These are phyloP conservation scores for Bombus polaris DNA, from an alignment of 1,140 invertebrate genomes.

Conservation along the genomic window DNA sequence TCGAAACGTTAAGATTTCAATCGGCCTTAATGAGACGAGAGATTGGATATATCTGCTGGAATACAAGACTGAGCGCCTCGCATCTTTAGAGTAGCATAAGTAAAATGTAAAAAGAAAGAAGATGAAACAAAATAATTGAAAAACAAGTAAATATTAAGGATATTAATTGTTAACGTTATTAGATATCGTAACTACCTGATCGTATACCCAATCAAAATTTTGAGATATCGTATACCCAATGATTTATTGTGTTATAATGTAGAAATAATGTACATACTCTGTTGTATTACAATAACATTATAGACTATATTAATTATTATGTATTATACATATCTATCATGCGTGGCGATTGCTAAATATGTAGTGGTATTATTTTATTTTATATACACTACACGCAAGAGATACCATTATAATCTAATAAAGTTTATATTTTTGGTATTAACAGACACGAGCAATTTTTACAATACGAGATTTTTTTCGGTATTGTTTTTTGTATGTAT, in stretches of 20 bases:
- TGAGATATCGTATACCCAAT: slow-evolving; percentile 51
- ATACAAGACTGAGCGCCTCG: slow-evolving; percentile 77
- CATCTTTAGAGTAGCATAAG: slow-evolving; percentile 62
- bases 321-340: slow-evolving; percentile 67
- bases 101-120: slow-evolving; percentile 33
- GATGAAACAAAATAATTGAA: slow-evolving; percentile 6
- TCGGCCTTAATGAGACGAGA: slow-evolving; percentile 50
- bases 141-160: slow-evolving; percentile 50
- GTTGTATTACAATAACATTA: slow-evolving; percentile 72
- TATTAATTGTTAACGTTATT: slow-evolving; percentile 69
- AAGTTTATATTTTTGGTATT: slow-evolving; percentile 81
- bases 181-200: slow-evolving; percentile 55
- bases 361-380: slow-evolving; percentile 75
- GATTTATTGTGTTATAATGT: slow-evolving; percentile 70
- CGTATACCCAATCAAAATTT: no score
- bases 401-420: slow-evolving; percentile 74
- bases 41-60: slow-evolving; percentile 59
- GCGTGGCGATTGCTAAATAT: slow-evolving; percentile 65
- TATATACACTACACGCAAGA: slow-evolving; percentile 71
- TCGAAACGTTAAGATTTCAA: slow-evolving; percentile 33
- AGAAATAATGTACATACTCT: slow-evolving; percentile 74
- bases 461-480: slow-evolving; percentile 26
- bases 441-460: slow-evolving; percentile 63
- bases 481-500: neutral
- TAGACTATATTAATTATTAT: slow-evolving; percentile 58